Evolutionary conservation across 2,888 invertebrate genomes (phyloP).

Genomic region (Cryptocephalus moraei): DNA sequence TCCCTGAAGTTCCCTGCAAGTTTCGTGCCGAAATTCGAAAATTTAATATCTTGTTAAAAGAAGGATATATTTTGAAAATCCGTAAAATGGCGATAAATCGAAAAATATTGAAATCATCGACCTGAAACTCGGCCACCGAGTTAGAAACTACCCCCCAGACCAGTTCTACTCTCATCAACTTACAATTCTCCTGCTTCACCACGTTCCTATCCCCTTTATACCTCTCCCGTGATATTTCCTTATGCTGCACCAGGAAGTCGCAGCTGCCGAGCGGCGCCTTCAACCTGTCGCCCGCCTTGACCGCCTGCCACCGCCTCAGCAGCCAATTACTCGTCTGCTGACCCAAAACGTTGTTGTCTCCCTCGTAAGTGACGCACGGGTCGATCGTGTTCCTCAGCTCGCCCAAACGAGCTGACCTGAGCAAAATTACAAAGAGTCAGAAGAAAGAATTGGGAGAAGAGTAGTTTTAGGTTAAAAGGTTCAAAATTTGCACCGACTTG

Average conservation of each 20-base stretch:
- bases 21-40: too few species aligned
- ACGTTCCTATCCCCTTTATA: conserved; percentile 19
- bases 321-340: conserved; percentile 89
- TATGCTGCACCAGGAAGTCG: conserved; percentile 50
- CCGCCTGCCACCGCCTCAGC: conserved; percentile 52
- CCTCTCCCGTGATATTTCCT: conserved; percentile 38
- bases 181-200: background rate
- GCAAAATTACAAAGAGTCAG: too few species aligned
- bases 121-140: too few species aligned
- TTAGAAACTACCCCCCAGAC: too few species aligned
- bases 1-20: too few species aligned
- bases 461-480: too few species aligned
- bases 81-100: too few species aligned
- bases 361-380: conserved; percentile 85
- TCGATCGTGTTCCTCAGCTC: conserved; percentile 80
- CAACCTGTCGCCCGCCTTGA: conserved; percentile 37
- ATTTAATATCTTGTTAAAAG: too few species aligned
- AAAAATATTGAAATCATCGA: too few species aligned
- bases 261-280: conserved; percentile 64
- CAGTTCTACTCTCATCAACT: too few species aligned
- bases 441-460: too few species aligned
- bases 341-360: conserved; percentile 85
- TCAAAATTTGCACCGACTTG: conserved; percentile 31
- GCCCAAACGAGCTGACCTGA: conserved; percentile 68
- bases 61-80: too few species aligned